Base-by-base conservation (phyloP, 2,888 invertebrate genomes). In the Diaprepes abbreviatus region DNA sequence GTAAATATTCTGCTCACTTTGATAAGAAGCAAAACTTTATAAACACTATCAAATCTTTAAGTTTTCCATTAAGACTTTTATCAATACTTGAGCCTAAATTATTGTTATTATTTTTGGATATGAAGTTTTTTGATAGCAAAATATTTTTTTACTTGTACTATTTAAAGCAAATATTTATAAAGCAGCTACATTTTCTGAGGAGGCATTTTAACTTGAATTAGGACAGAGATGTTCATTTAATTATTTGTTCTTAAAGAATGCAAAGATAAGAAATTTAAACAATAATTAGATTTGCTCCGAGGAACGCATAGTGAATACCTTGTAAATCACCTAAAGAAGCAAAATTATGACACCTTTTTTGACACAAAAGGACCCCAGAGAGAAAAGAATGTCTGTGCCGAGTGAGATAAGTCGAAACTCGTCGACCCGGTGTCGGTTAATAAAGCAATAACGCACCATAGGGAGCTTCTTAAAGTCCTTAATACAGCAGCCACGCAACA, bases 371-470 rank as follows among this genome's bases (percentile, higher is more conserved):
- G 55, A 10, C 36, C 55, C 21, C 55, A 19, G 38, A 24, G 24
- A 38, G 19, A 55, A 33, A 55, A 33, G 36, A 55, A 55, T 55
- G 33, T 33, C 55, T 36, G 55, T 33, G 38, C 19, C 36, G 36
- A 36, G 10, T 35, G 36, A 55, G 55, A 55, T 55, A 55, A 55
- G 55, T 55, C 21, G 36, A 9, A 36, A 17, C 55, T 35, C 35
- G 55, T 55, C 33, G 55, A 36, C 33, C 52, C 52, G 28, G 33
- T 17, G 33, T 54, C 55, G 55, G 36, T 36, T 55, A 55, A 55
- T 55, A 55, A 55, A 55, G 36, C 55, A 55, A 55, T 55, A 55
- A 36, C 21, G 38, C 36, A 55, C 55, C 55, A 19, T 17, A 19
- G 55, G 36, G 55, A 55, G 36, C 55, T 17, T 40, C 40, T 40